Evolutionary conservation across 1,140 invertebrate genomes (phyloP).

Genomic region (Apis laboriosa): DNA sequence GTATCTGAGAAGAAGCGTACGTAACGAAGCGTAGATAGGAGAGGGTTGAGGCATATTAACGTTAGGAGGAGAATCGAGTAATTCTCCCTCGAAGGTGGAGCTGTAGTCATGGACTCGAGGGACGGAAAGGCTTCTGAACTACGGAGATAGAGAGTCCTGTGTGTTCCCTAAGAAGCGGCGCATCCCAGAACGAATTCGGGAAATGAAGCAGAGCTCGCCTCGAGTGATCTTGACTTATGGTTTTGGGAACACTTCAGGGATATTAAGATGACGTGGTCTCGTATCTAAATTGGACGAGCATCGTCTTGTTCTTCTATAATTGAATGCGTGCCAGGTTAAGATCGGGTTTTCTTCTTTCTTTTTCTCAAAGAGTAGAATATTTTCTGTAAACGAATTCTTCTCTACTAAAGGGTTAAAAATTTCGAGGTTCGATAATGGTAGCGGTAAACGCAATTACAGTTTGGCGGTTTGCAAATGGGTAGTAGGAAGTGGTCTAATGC

Average conservation of each 20-base stretch:
- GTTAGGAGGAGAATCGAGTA: conserved; percentile 10
- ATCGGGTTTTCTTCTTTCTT: too few species aligned
- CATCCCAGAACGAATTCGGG: conserved; percentile 31
- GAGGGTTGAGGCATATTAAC: conserved; percentile 34
- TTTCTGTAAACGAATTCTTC: too few species aligned
- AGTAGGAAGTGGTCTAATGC: background rate
- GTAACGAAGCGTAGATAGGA: conserved; percentile 38
- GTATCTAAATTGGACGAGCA: too few species aligned
- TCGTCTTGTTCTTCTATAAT: too few species aligned
- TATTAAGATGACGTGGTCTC: background rate
- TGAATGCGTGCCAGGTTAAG: too few species aligned
- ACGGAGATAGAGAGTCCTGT: conserved; percentile 44
- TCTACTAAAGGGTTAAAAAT: too few species aligned
- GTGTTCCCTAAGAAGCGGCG: background rate
- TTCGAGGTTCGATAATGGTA: too few species aligned
- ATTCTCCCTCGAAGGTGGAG: background rate
- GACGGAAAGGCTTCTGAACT: conserved; percentile 47
- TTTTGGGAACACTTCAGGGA: background rate
- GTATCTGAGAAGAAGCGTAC: conserved; percentile 24
- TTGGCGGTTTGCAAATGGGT: too few species aligned
- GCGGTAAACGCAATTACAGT: too few species aligned
- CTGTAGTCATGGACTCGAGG: conserved; percentile 1
- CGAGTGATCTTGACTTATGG: conserved; percentile 38
- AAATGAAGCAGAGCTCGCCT: conserved; percentile 14
- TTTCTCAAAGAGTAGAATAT: too few species aligned